Base-by-base conservation (phyloP, 1,140 invertebrate species). In the Drosophila trapezifrons region DNA sequence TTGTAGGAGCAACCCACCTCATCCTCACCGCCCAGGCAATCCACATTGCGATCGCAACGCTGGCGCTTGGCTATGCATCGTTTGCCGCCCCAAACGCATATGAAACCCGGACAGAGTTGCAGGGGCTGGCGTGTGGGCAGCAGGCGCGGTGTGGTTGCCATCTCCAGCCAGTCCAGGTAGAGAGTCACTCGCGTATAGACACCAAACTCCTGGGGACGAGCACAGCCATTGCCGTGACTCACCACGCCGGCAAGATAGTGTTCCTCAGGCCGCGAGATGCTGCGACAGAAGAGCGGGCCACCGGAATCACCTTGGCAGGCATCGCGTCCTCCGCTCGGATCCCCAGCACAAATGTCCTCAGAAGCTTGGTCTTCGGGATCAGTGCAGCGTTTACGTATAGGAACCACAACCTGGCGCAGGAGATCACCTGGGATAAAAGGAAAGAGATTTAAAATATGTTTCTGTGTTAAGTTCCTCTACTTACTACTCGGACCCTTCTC, bases 161-260 rank as follows among this genome's bases (percentile, higher is more conserved):
- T 27, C 58, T 92, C 92, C 58, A 97, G 96, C 97, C 96, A 98
- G 43, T 94, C 87, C 4, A 95, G 76, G 87, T 95, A 97, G n/a
- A 94, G 91, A 38, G 94, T 94, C 18, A 97, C 95, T 91, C 94
- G 94, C 0, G 96, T 97, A 76, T 98, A 98, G 62, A 96, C 96
- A n/a, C 97, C 97, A 8, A 96, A 95, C 89, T 97, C 95, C 59
- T 94, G 93, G 29, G 95, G 94, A 64, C 95, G 92, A 3, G 94
- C 97, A 92, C 97, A 97, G 7, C 96, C 96, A 80, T 96, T 94
- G 3, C 97, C 97, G 81, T 97, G 95, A 79, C 95, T 96, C 0
- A 97, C 95, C 20, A 97, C 94, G 1, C 96, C 96, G 6, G 94
- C 96, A 35, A 96, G 90, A 78, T 96, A 96, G 95, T 95, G 96